phyloP scores from a whole-genome alignment of 2,888 invertebrate genomes.

The Pecten maximus region DNA sequence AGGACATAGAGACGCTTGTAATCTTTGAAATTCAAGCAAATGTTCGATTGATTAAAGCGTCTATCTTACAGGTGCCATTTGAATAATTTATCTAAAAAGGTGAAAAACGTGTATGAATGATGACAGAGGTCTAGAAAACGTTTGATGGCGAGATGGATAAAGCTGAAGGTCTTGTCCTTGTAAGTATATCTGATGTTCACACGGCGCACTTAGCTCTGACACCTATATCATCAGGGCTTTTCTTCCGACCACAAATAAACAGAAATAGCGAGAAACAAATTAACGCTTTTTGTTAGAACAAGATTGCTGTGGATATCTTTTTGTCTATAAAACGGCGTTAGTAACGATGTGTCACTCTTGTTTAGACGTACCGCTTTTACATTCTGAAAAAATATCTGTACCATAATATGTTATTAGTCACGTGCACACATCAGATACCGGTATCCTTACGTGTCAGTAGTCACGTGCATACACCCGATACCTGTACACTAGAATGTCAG shows the following conservation, averaged over 20 bases:
- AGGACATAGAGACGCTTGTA: neutral
- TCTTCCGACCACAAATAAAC: neutral
- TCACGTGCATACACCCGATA: too few relatives aligned
- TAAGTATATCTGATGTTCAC: neutral
- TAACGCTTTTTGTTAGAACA: constrained; percentile 17
- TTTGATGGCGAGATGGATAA: neutral
- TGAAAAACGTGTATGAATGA: neutral
- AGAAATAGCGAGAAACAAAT: constrained; percentile 32
- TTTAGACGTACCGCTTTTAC: neutral
- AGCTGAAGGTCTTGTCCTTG: neutral
- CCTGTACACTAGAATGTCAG: too few relatives aligned
- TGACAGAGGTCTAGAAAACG: neutral
- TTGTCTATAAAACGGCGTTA: neutral
- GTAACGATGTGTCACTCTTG: neutral
- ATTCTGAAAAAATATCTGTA: neutral
- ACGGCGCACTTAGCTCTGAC: neutral
- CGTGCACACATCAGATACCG: too few relatives aligned
- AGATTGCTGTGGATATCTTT: constrained; percentile 7
- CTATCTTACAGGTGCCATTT: neutral
- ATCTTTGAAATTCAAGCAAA: neutral
- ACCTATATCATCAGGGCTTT: neutral
- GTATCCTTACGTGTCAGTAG: too few relatives aligned
- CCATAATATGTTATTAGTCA: neutral
- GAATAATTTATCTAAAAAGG: too few relatives aligned
- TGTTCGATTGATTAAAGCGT: neutral